Percentiles rank a stretch among this genome's conserved stretches.
phyloP scores from a whole-genome alignment of 2,888 invertebrate species.

The Agonum fuliginosum region DNA sequence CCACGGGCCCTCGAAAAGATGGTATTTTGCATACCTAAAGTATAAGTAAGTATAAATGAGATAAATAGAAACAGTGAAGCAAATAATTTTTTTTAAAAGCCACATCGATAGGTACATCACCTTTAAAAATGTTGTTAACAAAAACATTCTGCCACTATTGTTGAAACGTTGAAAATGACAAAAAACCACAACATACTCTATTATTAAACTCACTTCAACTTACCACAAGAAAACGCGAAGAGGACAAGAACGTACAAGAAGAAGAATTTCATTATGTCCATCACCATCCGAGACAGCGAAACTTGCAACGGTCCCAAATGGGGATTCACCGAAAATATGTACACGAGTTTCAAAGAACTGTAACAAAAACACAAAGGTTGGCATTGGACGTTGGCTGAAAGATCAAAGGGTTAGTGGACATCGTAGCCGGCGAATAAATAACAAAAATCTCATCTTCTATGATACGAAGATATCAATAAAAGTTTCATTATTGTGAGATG shows the following conservation, averaged over 20 bases:
- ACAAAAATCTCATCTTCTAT: constrained; percentile 32
- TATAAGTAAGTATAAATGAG: too few species aligned
- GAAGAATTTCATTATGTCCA: constrained; percentile 97
- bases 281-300: constrained; percentile 93
- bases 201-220: constrained; percentile 69
- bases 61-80: too few species aligned
- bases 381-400: too few species aligned
- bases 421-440: constrained; percentile 32
- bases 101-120: too few species aligned
- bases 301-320: constrained; percentile 97
- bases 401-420: constrained; percentile 18
- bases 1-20: too few species aligned
- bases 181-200: constrained; percentile 5
- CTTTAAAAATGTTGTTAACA: too few species aligned
- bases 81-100: too few species aligned
- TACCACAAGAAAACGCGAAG: constrained; percentile 97
- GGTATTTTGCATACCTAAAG: too few species aligned
- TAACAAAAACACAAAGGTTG: constrained; percentile 68
- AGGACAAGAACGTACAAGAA: constrained; percentile 93
- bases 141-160: too few species aligned
- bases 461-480: background rate
- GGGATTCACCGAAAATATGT: constrained; percentile 98
- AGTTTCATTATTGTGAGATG: constrained; percentile 18
- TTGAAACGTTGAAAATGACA: too few species aligned
- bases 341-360: constrained; percentile 96